phyloP scores from a whole-genome alignment of 2,113 vertebrate species.

The Callionymus lyra region DNA sequence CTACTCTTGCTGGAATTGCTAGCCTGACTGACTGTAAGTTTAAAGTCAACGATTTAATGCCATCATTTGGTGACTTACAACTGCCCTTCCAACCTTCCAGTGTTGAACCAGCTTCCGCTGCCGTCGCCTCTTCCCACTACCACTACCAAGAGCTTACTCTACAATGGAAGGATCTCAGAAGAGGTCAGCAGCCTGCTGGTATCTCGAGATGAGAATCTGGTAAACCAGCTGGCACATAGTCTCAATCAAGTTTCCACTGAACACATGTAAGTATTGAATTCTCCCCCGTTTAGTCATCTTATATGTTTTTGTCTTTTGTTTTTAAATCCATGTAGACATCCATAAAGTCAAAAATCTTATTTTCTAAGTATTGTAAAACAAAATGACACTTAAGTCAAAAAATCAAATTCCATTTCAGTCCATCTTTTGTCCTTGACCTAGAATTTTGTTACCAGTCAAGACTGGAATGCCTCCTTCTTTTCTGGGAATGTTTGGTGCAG shows the following conservation, averaged over 20 bases:
- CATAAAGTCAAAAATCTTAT: too few species aligned
- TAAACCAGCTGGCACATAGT: slow-evolving; percentile 90
- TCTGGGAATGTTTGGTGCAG: too few species aligned
- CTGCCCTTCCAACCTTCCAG: slow-evolving; percentile 53
- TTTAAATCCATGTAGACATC: too few species aligned
- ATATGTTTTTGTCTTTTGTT: too few species aligned
- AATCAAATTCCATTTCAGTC: too few species aligned
- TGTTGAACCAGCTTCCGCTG: slow-evolving; percentile 98
- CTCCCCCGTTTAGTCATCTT: background rate
- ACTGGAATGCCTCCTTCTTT: too few species aligned
- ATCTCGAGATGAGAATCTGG: slow-evolving; percentile 88
- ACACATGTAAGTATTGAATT: slow-evolving; percentile 78
- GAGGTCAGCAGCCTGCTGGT: slow-evolving; percentile 93
- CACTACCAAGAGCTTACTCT: slow-evolving; percentile 95
- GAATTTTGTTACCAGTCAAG: too few species aligned
- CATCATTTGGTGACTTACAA: background rate
- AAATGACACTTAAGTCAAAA: too few species aligned
- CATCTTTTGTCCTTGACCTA: too few species aligned
- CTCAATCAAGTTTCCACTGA: slow-evolving; percentile 98
- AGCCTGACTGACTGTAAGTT: slow-evolving; percentile 99
- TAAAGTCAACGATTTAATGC: slow-evolving; percentile 1
- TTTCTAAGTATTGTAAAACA: too few species aligned
- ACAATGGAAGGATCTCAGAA: slow-evolving; percentile 95
- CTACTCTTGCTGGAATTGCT: slow-evolving; percentile 99
- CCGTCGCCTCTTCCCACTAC: slow-evolving; percentile 97